phyloP scores from a whole-genome alignment of 2,888 invertebrate species.

The Leptarthrus brevirostris region DNA sequence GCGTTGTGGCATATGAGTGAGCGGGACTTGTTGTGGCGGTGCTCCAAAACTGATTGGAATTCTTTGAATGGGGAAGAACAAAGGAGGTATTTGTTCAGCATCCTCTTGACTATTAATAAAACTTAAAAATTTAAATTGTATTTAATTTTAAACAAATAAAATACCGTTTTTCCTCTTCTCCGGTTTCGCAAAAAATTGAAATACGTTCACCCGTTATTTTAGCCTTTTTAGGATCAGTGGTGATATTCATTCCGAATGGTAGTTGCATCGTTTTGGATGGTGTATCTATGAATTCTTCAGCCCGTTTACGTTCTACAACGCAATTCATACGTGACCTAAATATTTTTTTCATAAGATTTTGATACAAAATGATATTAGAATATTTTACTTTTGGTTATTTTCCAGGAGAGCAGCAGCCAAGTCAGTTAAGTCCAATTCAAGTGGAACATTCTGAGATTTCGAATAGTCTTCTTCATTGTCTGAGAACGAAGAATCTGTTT shows the following conservation, averaged over 20 bases:
- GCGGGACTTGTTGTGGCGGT: conserved; percentile 69
- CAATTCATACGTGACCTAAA: conserved; percentile 87
- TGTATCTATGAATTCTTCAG: conserved; percentile 85
- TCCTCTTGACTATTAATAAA: conserved; percentile 59
- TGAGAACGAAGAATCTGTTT: conserved; percentile 71
- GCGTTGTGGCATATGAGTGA: conserved; percentile 69
- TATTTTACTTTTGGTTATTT: conserved; percentile 73
- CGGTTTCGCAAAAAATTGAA: conserved; percentile 89
- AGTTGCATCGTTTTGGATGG: conserved; percentile 74
- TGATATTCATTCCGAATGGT: conserved; percentile 76
- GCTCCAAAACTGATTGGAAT: conserved; percentile 61
- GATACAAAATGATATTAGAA: neutral
- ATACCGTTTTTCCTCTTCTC: conserved; percentile 64
- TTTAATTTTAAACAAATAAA: neutral
- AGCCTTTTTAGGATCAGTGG: conserved; percentile 78
- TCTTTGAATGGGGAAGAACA: conserved; percentile 67
- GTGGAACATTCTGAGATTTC: conserved; percentile 75
- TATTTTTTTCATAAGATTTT: neutral
- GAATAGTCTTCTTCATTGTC: conserved; percentile 72
- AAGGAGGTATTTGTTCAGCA: conserved; percentile 65
- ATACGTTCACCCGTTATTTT: conserved; percentile 86
- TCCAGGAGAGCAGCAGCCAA: conserved; percentile 80
- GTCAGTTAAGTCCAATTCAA: conserved; percentile 86
- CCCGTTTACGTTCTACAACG: conserved; percentile 85
- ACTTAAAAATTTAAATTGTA: neutral